Base-by-base conservation (phyloP, 2,888 invertebrate genomes). In the Mythimna impura region DNA sequence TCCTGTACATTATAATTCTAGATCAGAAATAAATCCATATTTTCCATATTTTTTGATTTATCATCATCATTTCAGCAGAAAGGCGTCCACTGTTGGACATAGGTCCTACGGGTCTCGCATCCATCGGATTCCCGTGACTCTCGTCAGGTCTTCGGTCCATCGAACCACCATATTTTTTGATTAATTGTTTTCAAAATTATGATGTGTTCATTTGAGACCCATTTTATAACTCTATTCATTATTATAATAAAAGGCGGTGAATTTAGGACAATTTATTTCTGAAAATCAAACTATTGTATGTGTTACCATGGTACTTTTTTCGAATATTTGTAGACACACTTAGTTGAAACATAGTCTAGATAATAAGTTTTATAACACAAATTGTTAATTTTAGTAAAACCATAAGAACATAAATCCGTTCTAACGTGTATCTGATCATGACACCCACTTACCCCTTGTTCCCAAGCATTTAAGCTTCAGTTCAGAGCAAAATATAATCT, bases 401-500 rank as follows among this genome's bases (percentile, higher is more conserved):
- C 47, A 61, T 40, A 55, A 8, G 7, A 25, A 14, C 22, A 43
- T 63, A 76, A 72, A 73, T 84, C 63, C 73, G 66, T 73, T 82
- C 74, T 80, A 69, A 66, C 68, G 74, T 75, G 36, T 63, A 72
- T 80, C 68, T 77, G 78, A 79, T 60, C 14, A 36, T 72, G 36
- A 47, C 43, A 60, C 58, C 25, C 10, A 62, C 57, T 63, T 25
- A 58, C 50, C 17, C 0, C 25, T 52, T 30, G 7, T 17, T 30
- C 14, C 20, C 0, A 61, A 25, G 61, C 25, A 12, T 40, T 62
- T 20, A 34, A 40, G n/a, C 20, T 1, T 57, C 25, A 25, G 17
- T 34, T 57, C 74, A 88, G 78, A 83, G 84, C 80, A 88, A 91
- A 88, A 80, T 86, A 84, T 82, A 79, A 83, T 83, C 79, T 88